Base-by-base conservation (phyloP, 1,140 invertebrate species). In the Drosophila subobscura region DNA sequence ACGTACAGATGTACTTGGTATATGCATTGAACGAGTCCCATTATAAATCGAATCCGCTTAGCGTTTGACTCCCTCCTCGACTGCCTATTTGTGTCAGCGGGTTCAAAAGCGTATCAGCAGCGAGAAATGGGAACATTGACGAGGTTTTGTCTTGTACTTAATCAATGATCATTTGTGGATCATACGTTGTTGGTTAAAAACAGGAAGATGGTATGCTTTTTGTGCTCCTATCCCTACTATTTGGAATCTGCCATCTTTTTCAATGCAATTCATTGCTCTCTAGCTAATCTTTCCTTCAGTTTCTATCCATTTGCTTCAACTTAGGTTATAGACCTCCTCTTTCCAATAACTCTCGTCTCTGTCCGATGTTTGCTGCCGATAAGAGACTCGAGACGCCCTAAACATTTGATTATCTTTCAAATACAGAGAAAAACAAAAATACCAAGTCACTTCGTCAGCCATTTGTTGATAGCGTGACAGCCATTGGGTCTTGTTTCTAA, bases 51-150 rank as follows among this genome's bases (percentile, higher is more conserved):
- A 33, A 33, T 33, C 29, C 23, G 61, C 80, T 84, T 84, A 84
- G 85, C 80, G 77, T 42, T 33, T 10, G 8, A 3, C 8, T 33
- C 33, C 3, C 6, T 29, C 16, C 16, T 20, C 16, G 16, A 20
- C 16, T 20, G 16, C 16, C 16, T 20, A 20, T 33, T 29, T 59
- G 53, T 85, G 80, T 84, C 80, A 84, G 77, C 50, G 80, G 25
- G 80, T 85, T 85, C 80, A 85, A 67, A 73, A 58, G 58, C 76
- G 61, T 77, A 77, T 77, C 73, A 73, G 29, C 29, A 33, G 29
- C 8, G 29, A 10, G 3, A 33, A 33, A 10, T 33, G 3, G 10
- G 8, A 33, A 33, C 29, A 33, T 33, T 3, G 29, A 33, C 29
- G 29, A 33, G 2, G 8, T 33, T 3, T 33, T 33, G 10, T 33